A percentile compares a stretch with the other conserved stretches of the same genome.
Evolutionary conservation across 2,113 vertebrate genomes (phyloP).

Genomic region (Corvus hawaiiensis): DNA sequence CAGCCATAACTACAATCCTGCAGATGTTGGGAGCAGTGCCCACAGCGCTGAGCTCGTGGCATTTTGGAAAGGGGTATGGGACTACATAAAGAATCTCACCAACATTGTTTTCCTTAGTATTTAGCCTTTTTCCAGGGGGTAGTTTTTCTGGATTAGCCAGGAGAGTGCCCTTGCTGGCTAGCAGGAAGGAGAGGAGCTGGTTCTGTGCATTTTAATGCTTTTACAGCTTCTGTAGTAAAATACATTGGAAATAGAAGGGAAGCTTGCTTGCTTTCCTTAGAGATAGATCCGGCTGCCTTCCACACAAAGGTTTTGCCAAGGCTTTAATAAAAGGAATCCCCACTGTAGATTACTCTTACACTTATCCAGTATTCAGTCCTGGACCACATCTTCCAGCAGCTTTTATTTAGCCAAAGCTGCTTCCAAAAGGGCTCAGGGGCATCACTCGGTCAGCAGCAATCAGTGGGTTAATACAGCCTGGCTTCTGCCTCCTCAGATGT

Average conservation of each 20-base stretch:
- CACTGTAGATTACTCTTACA: background rate
- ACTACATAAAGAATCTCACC: background rate
- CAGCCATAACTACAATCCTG: background rate
- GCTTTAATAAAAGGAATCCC: background rate
- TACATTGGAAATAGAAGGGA: background rate
- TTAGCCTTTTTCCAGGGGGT: background rate
- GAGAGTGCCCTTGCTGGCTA: background rate
- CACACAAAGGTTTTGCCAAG: background rate
- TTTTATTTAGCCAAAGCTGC: background rate
- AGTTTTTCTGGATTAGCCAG: background rate
- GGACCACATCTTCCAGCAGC: background rate
- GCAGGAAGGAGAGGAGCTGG: background rate
- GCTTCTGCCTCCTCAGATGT: background rate
- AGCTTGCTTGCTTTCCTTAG: background rate
- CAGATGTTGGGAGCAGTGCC: background rate
- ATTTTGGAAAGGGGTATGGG: background rate
- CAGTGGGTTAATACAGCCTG: constrained; percentile 17
- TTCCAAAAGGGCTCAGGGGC: background rate
- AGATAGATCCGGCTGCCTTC: background rate
- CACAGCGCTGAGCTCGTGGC: background rate
- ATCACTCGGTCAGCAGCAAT: background rate
- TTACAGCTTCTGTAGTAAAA: background rate
- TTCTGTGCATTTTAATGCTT: background rate
- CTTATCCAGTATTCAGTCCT: background rate
- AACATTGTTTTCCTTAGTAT: background rate